phyloP scores from a whole-genome alignment of 2,113 vertebrate genomes.

The Montifringilla adamsi region DNA sequence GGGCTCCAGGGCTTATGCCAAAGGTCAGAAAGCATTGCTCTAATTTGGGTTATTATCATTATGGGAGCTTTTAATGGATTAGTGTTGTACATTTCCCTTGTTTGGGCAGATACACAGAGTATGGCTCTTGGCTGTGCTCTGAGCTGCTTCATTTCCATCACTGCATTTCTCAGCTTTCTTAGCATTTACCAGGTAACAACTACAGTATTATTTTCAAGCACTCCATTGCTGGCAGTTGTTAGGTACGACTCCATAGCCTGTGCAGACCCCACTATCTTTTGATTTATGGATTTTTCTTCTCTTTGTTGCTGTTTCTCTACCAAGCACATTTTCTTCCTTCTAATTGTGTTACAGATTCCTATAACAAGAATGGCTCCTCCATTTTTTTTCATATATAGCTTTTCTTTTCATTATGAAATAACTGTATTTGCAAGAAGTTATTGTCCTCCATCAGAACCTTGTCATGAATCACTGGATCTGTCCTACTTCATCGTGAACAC shows the following conservation, averaged over 20 bases:
- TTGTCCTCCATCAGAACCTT: not conserved
- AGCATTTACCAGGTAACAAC: slow-evolving; percentile 69
- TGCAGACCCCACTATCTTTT: slow-evolving; percentile 27
- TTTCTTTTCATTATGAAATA: not conserved
- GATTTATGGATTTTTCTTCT: slow-evolving; percentile 58
- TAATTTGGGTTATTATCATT: slow-evolving; percentile 26
- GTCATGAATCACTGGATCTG: not conserved
- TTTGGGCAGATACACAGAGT: slow-evolving; percentile 58
- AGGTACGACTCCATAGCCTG: slow-evolving; percentile 26
- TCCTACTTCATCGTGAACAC: not conserved
- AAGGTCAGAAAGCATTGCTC: slow-evolving; percentile 1
- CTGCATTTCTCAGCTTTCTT: slow-evolving; percentile 67
- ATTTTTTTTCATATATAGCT: not conserved
- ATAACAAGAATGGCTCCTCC: not conserved
- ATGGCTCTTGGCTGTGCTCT: slow-evolving; percentile 48
- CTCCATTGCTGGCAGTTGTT: slow-evolving; percentile 61
- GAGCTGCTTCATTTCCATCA: slow-evolving; percentile 51
- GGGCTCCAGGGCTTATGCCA: not conserved
- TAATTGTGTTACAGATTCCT: not conserved
- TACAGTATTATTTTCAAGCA: slow-evolving; percentile 60
- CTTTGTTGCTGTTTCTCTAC: not conserved
- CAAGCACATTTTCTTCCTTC: not conserved
- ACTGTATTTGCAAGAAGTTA: not conserved
- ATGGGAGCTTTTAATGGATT: slow-evolving; percentile 63
- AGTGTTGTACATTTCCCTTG: slow-evolving; percentile 57